Base-by-base conservation (phyloP, 2,113 vertebrate species). In the Carassius carassius region DNA sequence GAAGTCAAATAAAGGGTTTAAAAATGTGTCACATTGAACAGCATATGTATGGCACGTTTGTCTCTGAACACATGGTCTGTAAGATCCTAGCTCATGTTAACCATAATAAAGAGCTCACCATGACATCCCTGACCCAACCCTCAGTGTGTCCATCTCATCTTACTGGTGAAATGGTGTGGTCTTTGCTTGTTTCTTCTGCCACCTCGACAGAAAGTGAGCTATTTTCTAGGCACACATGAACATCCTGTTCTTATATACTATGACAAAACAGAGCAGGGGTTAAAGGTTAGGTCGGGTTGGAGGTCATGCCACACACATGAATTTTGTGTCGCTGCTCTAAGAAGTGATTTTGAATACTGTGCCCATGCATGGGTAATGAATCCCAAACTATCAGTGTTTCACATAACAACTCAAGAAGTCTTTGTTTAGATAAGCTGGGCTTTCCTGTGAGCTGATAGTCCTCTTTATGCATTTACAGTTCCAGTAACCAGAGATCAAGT, bases 211-310 rank as follows among this genome's bases (percentile, higher is more conserved):
- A 41, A 41, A 41, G 23, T 41, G 81, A 86, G 63, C 78, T 85
- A 72, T 60, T 41, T 65, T 63, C 74, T 62, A 54, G 35, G 5
- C 56, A 79, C 58, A 91, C 86, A 87, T 85, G 88, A 90, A 82
- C 84, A 58, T 54, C 47, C 56, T 70, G 19, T 47, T 67, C 80
- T 82, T 73, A 74, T 86, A 72, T 37, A 37, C 37, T 37, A 37
- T 51, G 21, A 63, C 62, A 67, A 51, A 11, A 16, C 49, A 54
- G 76, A 82, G 25, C 77, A 77, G 44, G 44, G 80, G 47, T 41
- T 62, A 88, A 72, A 84, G 87, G 81, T 84, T 72, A 84, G 70
- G 69, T n/a, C 60, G 14, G 54, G 62, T 78, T 81, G 54, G 62
- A 78, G 87, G 82, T 86, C 85, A 72, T 44, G 7, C 37, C 81